Evolutionary conservation across 2,113 vertebrate species (phyloP).

Genomic region (Syngnathus floridae): DNA sequence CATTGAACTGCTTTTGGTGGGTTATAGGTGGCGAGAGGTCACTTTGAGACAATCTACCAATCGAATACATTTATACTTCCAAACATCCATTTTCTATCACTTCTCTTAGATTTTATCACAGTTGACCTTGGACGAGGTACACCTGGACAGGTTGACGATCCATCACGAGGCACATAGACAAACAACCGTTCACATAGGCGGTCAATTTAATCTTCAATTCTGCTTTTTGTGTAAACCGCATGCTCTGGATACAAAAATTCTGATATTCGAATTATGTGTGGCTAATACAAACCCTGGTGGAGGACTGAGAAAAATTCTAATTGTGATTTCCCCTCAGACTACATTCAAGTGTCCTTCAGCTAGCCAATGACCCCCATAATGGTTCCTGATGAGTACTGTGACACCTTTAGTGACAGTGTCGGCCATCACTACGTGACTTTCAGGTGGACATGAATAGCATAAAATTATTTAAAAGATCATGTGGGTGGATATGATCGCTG

Average conservation of each 20-base stretch:
- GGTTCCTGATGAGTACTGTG: not conserved
- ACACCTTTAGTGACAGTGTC: not conserved
- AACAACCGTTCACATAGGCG: too few relatives aligned
- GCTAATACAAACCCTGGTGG: not conserved
- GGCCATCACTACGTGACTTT: not conserved
- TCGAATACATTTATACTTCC: not conserved
- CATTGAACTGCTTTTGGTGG: not conserved
- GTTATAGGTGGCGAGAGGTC: not conserved
- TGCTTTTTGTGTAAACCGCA: too few relatives aligned
- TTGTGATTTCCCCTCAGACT: not conserved
- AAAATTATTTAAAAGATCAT: not conserved
- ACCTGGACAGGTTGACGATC: too few relatives aligned
- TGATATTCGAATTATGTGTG: not conserved
- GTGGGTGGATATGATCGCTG: not conserved
- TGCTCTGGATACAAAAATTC: not conserved
- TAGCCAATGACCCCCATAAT: not conserved
- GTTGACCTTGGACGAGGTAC: not conserved
- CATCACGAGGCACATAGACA: too few relatives aligned
- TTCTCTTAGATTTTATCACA: not conserved
- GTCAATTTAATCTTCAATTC: too few relatives aligned
- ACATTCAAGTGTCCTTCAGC: constrained; percentile 1
- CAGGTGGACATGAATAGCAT: not conserved
- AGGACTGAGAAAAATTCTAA: not conserved
- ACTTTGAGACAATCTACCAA: not conserved
- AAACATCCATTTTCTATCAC: not conserved